Evolutionary conservation across 2,888 invertebrate species (phyloP), one percentile per base, ranked within the genome.

Genomic region (Lottia scabra): DNA sequence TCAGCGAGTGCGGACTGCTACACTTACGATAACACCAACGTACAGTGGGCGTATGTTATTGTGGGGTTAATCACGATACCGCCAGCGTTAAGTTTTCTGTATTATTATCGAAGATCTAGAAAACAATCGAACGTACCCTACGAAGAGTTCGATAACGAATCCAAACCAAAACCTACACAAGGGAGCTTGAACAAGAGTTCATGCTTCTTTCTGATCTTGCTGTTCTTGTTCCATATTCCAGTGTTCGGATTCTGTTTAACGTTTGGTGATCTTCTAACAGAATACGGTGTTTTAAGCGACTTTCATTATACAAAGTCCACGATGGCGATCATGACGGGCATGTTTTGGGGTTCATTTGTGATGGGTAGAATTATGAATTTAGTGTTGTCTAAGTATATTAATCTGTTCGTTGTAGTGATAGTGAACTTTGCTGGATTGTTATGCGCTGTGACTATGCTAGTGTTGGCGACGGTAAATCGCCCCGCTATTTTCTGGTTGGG

Each of bases 201-300:
- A 19, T 4, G 56, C 15, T 13, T 45, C 16, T 65, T 68, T 67
- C 62, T 67, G 12, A 12, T 65, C 45, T 63, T 74, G n/a, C 70
- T 76, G 23, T 70, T 74, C 46, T 19, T 76, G 1, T 71, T 76
- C 27, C 72, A 77, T 56, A 44, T 77, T 23, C 76, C 77, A 0
- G 69, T 77, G n/a, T 75, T 77, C 30, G 74, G 74, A 1, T 46
- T 77, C 15, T 19, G 70, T 16, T 62, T 77, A 45, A 69, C 77
- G 0, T 77, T 70, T 63, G 68, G 75, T 23, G 71, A 75, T 48
- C 65, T 77, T 15, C 56, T 77, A 15, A 73, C 75, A 2, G 30
- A 71, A 8, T 68, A 68, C 23, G 77, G 74, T 6, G 65, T 74
- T n/a, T 15, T 44, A 12, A 68, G 65, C 0, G 63, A 63, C n/a